Conservation (phyloP, 2,888 invertebrate species). For the Netelia fuscicornis region DNA sequence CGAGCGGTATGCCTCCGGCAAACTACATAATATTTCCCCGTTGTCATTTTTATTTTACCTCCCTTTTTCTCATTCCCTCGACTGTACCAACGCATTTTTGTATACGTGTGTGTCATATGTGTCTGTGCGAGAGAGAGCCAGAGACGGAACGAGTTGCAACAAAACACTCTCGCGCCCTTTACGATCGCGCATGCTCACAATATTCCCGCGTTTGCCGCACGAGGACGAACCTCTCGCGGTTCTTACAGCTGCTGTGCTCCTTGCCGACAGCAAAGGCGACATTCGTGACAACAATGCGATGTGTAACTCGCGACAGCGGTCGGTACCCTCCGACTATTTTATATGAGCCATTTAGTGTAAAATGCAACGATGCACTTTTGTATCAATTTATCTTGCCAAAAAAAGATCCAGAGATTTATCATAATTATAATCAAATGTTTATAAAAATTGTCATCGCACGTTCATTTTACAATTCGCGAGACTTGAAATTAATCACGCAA, state of each 20-base stretch:
- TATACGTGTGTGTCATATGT: too few species aligned
- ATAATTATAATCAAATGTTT: too few species aligned
- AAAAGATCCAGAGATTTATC: too few species aligned
- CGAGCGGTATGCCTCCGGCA: constrained; percentile 63
- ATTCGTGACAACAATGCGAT: constrained; percentile 24
- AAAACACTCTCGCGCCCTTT: constrained; percentile 27
- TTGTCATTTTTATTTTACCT: constrained; percentile 52
- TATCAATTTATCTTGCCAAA: too few species aligned
- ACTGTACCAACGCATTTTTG: too few species aligned
- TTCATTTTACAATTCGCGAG: too few species aligned
- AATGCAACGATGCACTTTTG: background rate
- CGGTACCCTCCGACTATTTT: background rate
- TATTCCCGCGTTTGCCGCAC: constrained; percentile 11
- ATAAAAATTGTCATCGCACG: too few species aligned
- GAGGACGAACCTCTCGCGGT: background rate
- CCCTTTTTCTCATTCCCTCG: constrained; percentile 60
- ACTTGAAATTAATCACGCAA: too few species aligned
- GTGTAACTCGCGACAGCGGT: constrained; percentile 6
- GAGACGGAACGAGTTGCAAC: constrained; percentile 69
- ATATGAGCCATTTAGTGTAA: constrained; percentile 15
- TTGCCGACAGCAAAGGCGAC: background rate
- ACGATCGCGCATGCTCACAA: constrained; percentile 32
- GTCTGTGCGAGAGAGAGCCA: background rate
- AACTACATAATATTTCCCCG: constrained; percentile 71
- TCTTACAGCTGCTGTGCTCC: background rate